Evolutionary conservation across 2,888 invertebrate species (phyloP).

Genomic region (Phyto melanocephala): DNA sequence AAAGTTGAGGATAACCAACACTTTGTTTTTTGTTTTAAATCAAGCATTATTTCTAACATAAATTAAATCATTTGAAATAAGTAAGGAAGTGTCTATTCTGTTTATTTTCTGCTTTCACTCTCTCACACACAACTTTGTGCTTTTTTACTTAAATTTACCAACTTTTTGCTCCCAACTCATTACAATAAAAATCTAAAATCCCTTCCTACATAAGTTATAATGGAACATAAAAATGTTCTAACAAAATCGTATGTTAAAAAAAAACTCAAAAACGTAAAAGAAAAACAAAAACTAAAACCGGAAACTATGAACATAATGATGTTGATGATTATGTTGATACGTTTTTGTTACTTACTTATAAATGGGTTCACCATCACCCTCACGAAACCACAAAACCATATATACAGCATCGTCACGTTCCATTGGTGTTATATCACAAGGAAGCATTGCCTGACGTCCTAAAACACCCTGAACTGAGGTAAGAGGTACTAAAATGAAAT

Average conservation of each 20-base stretch:
- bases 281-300: slow-evolving; percentile 24
- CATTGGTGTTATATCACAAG: slow-evolving; percentile 90
- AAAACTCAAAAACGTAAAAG: too few relatives aligned
- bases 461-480: slow-evolving; percentile 89
- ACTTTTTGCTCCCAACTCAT: not conserved
- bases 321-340: slow-evolving; percentile 35
- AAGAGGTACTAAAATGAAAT: slow-evolving; percentile 84
- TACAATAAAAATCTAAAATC: slow-evolving; percentile 14
- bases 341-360: slow-evolving; percentile 84
- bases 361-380: slow-evolving; percentile 89
- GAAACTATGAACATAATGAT: slow-evolving; percentile 45
- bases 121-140: too few relatives aligned
- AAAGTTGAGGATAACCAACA: slow-evolving; percentile 29
- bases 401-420: slow-evolving; percentile 89
- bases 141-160: not conserved
- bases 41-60: slow-evolving; percentile 46
- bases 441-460: slow-evolving; percentile 89
- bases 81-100: slow-evolving; percentile 47
- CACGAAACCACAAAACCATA: slow-evolving; percentile 94
- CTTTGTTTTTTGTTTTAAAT: slow-evolving; percentile 36
- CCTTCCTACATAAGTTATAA: not conserved
- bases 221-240: not conserved
- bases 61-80: slow-evolving; percentile 53
- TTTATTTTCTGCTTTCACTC: slow-evolving; percentile 1
- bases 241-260: slow-evolving; percentile 17